These are phyloP conservation scores for Platycheirus albimanus DNA, from an alignment of 2,888 invertebrate genomes.

Conservation along the genomic window DNA sequence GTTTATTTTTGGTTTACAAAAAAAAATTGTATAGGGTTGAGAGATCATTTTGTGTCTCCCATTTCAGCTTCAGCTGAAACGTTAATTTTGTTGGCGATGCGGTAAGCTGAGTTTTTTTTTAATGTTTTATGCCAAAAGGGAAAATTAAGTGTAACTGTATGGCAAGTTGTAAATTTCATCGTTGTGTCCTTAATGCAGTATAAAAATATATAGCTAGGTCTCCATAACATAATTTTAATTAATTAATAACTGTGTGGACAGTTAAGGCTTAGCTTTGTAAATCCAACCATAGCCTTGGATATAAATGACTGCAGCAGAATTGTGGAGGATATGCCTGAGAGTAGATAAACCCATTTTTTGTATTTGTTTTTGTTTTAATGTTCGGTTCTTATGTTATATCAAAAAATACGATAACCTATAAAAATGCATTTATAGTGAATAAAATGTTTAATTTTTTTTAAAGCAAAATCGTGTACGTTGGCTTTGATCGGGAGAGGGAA, in stretches of 20 bases:
- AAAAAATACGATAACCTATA: too few species aligned
- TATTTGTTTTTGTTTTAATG: too few species aligned
- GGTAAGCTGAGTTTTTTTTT: slow-evolving; percentile 17
- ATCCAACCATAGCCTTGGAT: not conserved
- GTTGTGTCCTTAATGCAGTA: slow-evolving; percentile 31
- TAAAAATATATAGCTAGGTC: too few species aligned
- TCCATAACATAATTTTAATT: slow-evolving; percentile 59
- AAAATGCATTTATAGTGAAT: too few species aligned
- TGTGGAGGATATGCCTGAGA: too few species aligned
- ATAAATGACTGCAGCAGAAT: not conserved
- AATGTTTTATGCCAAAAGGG: not conserved
- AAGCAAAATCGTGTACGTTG: too few species aligned
- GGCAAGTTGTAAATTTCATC: slow-evolving; percentile 4
- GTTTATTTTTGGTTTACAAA: slow-evolving; percentile 16
- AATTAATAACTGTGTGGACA: slow-evolving; percentile 52
- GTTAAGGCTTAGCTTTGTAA: slow-evolving; percentile 43
- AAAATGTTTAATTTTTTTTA: too few species aligned
- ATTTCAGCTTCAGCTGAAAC: slow-evolving; percentile 29
- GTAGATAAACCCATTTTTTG: too few species aligned
- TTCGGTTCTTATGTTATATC: too few species aligned
- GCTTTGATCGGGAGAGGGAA: too few species aligned
- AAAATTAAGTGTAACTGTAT: slow-evolving; percentile 28
- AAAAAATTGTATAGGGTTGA: not conserved
- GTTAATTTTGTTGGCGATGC: slow-evolving; percentile 52
- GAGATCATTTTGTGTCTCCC: slow-evolving; percentile 17